These are phyloP conservation scores for Psittacula derbiana DNA, from an alignment of 2,797 vertebrate genomes.

Conservation along the genomic window DNA sequence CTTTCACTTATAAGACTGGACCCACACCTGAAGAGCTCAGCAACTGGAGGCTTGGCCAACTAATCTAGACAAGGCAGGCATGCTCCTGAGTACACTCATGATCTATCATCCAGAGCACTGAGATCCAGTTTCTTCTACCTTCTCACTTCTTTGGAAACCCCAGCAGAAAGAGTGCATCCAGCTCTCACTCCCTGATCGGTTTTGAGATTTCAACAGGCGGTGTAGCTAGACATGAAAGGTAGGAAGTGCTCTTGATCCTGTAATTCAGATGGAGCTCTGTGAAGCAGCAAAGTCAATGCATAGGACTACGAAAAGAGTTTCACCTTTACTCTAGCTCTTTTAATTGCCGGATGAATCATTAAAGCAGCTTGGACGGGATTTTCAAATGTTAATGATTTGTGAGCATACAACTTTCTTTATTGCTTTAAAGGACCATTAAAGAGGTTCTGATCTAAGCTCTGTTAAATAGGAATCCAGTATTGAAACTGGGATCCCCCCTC, in stretches of 20 bases:
- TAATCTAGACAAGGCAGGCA: fast-evolving
- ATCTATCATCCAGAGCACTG: neutral
- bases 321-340: neutral
- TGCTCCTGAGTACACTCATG: neutral
- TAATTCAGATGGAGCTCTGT: neutral
- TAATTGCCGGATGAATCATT: neutral
- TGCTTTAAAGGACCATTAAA: neutral
- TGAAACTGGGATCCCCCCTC: neutral
- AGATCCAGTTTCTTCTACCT: neutral
- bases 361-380: neutral
- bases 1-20: neutral
- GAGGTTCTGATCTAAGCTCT: neutral
- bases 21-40: neutral
- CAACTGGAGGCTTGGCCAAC: neutral
- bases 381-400: neutral
- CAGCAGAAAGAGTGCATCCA: neutral
- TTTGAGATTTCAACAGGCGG: neutral
- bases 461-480: neutral
- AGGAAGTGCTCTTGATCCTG: neutral
- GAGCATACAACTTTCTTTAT: neutral
- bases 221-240: neutral
- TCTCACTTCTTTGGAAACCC: neutral
- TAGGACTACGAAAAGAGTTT: neutral
- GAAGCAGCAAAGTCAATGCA: neutral
- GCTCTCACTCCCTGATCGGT: neutral